Evolutionary conservation across 2,888 invertebrate genomes (phyloP), one percentile per base, ranked within the genome.

Genomic region (Rhopalosiphum nymphaeae): DNA sequence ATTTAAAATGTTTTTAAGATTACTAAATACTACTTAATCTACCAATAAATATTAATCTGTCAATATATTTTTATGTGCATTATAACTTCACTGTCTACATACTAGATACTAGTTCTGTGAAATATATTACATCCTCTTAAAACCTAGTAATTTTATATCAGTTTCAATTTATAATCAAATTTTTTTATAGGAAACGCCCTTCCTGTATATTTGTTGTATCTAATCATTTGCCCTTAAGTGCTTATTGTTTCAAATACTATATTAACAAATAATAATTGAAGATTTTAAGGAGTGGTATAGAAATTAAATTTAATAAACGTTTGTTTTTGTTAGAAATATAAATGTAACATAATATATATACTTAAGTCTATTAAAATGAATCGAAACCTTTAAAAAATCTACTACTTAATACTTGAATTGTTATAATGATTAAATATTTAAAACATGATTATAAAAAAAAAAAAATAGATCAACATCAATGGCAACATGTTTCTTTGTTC

Each of bases 241-340:
- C 44, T 93, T 78, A 89, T 93, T 89, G 92, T 93, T 78, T 92
- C 88, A 53, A 44, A 88, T 44, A 44, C 67, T 88, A 42, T 78
- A 89, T 89, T 93, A 93, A 56, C 25, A 44, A 89, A 93, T 87
- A 87, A 87, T 92, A 93, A 93, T 93, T 93, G 88, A 93, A 89
- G n/a, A 89, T 89, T 42, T 42, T 67, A 36, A 89, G 92, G 92
- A 89, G 92, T 78, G 92, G 88, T 56, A 53, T 9, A 67, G 21
- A 91, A 11, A 53, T 56, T 67, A 89, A 25, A 89, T 93, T 93
- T 53, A 53, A 92, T 92, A 42, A 88, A 36, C 29, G 5, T 67
- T 85, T 67, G 36, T 57, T 13, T 42, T 67, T 87, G 49, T 87
- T 61, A 88, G 36, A 86, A 92, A 88, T 61, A 67, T 53, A 92